Evolutionary conservation across 2,113 vertebrate species (phyloP).

Genomic region (Puntigrus tetrazona): DNA sequence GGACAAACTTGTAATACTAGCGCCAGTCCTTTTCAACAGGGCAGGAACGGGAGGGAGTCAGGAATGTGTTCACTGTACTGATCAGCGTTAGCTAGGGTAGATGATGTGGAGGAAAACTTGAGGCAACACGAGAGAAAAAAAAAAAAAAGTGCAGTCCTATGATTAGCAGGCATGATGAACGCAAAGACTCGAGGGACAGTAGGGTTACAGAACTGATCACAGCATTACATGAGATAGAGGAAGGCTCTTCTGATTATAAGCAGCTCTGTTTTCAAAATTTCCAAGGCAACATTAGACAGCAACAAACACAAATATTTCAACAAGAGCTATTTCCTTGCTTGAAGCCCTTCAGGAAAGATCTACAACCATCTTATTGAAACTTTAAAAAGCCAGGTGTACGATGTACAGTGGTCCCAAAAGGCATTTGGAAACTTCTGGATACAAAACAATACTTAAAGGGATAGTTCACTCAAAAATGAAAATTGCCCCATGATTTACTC

Average conservation of each 20-base stretch:
- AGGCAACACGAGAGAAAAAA: not conserved
- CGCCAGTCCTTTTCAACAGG: slow-evolving; percentile 29
- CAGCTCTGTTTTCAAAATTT: slow-evolving; percentile 31
- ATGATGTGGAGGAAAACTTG: not conserved
- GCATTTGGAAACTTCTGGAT: not conserved
- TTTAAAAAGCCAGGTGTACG: not conserved
- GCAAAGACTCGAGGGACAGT: not conserved
- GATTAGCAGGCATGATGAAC: not conserved
- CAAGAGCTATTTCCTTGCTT: not conserved
- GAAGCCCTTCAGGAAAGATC: slow-evolving; percentile 16
- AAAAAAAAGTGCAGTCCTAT: not conserved
- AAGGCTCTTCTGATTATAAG: slow-evolving; percentile 8
- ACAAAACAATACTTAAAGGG: not conserved
- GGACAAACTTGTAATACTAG: slow-evolving; percentile 27
- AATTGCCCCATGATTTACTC: no score
- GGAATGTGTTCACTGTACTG: not conserved
- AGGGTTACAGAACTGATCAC: not conserved
- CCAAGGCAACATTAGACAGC: slow-evolving; percentile 20
- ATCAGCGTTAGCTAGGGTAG: slow-evolving; percentile 6
- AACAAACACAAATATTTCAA: slow-evolving; percentile 24
- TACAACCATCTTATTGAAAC: not conserved
- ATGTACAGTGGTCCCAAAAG: not conserved
- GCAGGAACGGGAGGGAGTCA: slow-evolving; percentile 13
- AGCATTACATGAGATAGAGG: not conserved
- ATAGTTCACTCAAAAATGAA: not conserved